Percentiles rank a stretch among this genome's conserved stretches.
phyloP scores from a whole-genome alignment of 1,140 invertebrate genomes.

The Procambarus clarkii region DNA sequence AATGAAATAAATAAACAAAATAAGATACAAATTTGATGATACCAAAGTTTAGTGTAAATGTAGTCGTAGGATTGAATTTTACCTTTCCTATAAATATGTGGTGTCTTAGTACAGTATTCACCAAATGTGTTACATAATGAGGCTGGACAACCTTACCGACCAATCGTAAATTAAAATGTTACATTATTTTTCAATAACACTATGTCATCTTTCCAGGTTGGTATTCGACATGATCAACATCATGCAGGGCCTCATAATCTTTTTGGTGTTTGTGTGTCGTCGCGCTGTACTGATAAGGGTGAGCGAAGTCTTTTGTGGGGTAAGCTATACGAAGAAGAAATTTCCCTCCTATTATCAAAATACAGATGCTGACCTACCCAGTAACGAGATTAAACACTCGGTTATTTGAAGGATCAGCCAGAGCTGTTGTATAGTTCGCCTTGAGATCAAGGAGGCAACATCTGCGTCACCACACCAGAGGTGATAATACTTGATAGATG shows the following conservation, averaged over 20 bases:
- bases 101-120: too few species aligned
- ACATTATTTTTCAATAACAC: not conserved
- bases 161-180: too few species aligned
- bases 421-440: not conserved
- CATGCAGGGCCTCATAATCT: slow-evolving; percentile 64
- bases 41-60: too few species aligned
- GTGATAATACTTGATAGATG: not conserved
- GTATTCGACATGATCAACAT: slow-evolving; percentile 66
- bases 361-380: slow-evolving; percentile 23
- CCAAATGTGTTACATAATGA: too few species aligned
- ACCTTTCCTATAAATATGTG: too few species aligned
- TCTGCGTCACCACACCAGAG: not conserved
- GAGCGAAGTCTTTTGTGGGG: slow-evolving; percentile 51
- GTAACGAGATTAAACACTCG: slow-evolving; percentile 53
- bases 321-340: slow-evolving; percentile 24
- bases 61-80: too few species aligned
- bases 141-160: too few species aligned
- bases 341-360: slow-evolving; percentile 50
- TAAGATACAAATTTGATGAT: too few species aligned
- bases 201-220: slow-evolving; percentile 25
- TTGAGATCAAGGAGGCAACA: not conserved
- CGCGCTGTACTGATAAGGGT: slow-evolving; percentile 47
- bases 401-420: slow-evolving; percentile 42
- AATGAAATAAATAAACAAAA: too few species aligned
- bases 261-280: slow-evolving; percentile 65